Conservation (phyloP, 2,113 vertebrate species). For the Vulpes lagopus region DNA sequence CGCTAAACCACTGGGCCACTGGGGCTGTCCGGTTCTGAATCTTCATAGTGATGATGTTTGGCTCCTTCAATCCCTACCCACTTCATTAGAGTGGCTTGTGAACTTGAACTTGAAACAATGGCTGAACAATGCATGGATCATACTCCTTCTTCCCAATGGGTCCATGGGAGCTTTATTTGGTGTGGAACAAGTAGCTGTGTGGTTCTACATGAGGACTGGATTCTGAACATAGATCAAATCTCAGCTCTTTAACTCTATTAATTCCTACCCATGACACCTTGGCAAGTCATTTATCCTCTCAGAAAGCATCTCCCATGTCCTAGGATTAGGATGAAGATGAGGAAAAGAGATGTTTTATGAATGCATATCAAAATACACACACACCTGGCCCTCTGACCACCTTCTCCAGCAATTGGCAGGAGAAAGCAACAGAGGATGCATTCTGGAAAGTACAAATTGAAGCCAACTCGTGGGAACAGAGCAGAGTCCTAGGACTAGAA, state of each 20-base stretch:
- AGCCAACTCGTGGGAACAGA: background rate
- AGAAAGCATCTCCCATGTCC: background rate
- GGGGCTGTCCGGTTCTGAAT: background rate
- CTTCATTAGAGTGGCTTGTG: background rate
- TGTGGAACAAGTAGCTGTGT: background rate
- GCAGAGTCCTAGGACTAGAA: background rate
- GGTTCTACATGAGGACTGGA: background rate
- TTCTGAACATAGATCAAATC: background rate
- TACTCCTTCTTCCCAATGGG: background rate
- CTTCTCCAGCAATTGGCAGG: background rate
- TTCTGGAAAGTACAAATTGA: background rate
- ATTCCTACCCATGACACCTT: background rate
- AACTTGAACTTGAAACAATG: background rate
- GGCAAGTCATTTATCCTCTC: background rate
- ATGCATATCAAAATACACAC: background rate
- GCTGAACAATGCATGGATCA: background rate
- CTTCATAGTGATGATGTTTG: background rate
- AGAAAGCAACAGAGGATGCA: background rate
- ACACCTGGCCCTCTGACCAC: rapidly evolving
- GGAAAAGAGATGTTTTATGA: background rate
- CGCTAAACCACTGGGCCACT: too few species aligned
- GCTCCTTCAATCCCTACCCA: background rate
- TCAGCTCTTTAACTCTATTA: background rate
- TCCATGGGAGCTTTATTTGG: background rate
- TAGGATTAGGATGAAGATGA: background rate